A percentile compares a stretch with the other conserved stretches of the same genome.
phyloP scores from a whole-genome alignment of 1,140 invertebrate species.

The Nasonia giraulti region DNA sequence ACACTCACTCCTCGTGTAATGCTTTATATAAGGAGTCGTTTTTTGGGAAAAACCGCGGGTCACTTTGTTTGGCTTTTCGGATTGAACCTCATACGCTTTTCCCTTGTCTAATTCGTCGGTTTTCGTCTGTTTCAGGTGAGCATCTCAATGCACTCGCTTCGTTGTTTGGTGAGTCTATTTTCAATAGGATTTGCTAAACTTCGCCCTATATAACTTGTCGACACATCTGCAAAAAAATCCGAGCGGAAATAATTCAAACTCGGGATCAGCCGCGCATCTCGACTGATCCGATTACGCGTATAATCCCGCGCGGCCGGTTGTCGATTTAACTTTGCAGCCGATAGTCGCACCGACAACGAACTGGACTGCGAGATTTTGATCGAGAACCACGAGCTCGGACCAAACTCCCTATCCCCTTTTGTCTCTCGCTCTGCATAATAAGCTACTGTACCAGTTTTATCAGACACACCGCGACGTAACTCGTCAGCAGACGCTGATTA shows the following conservation, averaged over 20 bases:
- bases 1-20: neutral
- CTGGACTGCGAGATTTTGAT: conserved; percentile 21
- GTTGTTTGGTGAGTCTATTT: neutral
- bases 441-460: neutral
- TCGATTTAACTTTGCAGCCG: conserved; percentile 1
- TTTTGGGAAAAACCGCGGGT: neutral
- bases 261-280: conserved; percentile 29
- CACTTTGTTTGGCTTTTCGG: neutral
- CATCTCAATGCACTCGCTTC: neutral
- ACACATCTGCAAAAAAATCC: neutral
- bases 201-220: neutral
- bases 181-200: neutral
- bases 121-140: too few relatives aligned
- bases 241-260: neutral
- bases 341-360: neutral
- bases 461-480: neutral
- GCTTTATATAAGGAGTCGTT: conserved; percentile 7
- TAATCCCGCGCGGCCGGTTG: conserved; percentile 14
- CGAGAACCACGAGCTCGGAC: conserved; percentile 3
- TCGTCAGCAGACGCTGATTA: too few relatives aligned
- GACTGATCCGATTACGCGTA: conserved; percentile 40
- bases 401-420: neutral
- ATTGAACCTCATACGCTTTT: too few relatives aligned
- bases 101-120: too few relatives aligned
- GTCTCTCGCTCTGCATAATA: too few relatives aligned